These are phyloP conservation scores for Drosophila varians DNA, from an alignment of 1,140 invertebrate genomes.

Conservation along the genomic window DNA sequence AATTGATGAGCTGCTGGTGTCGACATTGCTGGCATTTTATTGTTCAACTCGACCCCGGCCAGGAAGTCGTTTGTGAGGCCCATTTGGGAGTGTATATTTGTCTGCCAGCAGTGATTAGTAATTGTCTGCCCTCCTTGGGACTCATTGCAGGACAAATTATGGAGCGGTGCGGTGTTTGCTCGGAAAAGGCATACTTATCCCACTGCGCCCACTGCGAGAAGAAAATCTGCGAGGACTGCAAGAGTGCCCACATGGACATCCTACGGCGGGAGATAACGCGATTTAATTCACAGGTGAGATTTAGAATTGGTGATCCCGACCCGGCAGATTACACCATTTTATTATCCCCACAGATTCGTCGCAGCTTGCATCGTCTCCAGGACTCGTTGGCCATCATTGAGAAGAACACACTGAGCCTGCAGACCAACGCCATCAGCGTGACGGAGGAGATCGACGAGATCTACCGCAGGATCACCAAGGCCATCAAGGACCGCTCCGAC, in stretches of 20 bases:
- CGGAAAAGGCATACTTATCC: conserved; percentile 95
- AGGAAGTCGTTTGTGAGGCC: conserved; percentile 40
- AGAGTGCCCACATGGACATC: conserved; percentile 97
- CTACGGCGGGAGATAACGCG: conserved; percentile 95
- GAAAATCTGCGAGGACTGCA: conserved; percentile 95
- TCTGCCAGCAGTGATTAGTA: conserved; percentile 23
- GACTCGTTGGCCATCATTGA: conserved; percentile 93
- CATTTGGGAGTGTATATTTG: conserved; percentile 33
- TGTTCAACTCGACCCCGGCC: conserved; percentile 29
- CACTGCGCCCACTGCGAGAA: conserved; percentile 97
- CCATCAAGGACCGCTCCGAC: conserved; percentile 95
- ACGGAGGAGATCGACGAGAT: conserved; percentile 97
- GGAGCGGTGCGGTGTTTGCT: conserved; percentile 95
- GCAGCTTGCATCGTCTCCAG: conserved; percentile 93
- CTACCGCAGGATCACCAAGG: conserved; percentile 93
- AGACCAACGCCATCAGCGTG: conserved; percentile 93
- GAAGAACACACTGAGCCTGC: conserved; percentile 92
- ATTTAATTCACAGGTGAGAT: conserved; percentile 94
- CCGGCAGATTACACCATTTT: neutral
- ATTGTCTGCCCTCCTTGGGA: neutral
- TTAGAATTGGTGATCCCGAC: neutral
- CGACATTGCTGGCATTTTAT: conserved; percentile 54
- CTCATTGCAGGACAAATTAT: conserved; percentile 88
- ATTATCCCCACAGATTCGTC: conserved; percentile 86
- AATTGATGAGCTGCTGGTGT: conserved; percentile 71